A percentile compares a stretch with the other conserved stretches of the same genome.
Conservation (phyloP, 2,113 vertebrate genomes). For the Sceloporus undulatus region DNA sequence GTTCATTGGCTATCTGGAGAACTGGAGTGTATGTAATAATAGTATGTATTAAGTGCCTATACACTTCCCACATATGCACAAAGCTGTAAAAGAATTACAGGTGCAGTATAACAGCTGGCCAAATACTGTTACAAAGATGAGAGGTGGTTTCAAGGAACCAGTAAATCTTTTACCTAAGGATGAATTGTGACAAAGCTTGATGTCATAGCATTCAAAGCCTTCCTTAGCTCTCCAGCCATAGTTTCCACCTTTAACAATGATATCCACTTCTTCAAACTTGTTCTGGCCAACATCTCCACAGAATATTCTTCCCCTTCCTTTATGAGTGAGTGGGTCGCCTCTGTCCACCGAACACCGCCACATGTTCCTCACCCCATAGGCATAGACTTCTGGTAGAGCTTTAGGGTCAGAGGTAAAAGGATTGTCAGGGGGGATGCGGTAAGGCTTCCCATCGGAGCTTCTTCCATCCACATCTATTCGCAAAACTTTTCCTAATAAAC, state of each 20-base stretch:
- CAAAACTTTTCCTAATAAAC: slow-evolving; percentile 86
- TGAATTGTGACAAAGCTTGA: slow-evolving; percentile 84
- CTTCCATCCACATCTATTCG: slow-evolving; percentile 82
- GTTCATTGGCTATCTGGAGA: not conserved
- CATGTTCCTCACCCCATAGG: slow-evolving; percentile 87
- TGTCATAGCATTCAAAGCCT: slow-evolving; percentile 86
- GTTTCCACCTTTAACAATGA: slow-evolving; percentile 88
- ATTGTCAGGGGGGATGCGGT: slow-evolving; percentile 82
- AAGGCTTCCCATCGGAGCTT: slow-evolving; percentile 67
- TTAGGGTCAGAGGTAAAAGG: slow-evolving; percentile 78
- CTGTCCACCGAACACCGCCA: slow-evolving; percentile 87
- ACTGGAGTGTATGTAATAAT: not conserved
- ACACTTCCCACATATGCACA: not conserved
- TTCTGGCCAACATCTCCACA: slow-evolving; percentile 90
- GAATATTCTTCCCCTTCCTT: slow-evolving; percentile 85
- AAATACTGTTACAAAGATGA: not conserved
- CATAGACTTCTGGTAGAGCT: slow-evolving; percentile 81
- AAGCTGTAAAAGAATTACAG: not conserved
- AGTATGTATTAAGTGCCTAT: not conserved
- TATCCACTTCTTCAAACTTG: slow-evolving; percentile 86
- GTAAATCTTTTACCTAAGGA: slow-evolving; percentile 80
- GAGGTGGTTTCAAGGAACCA: not conserved
- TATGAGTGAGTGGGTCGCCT: slow-evolving; percentile 75
- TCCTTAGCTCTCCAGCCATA: slow-evolving; percentile 91
- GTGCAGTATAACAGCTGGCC: not conserved